phyloP scores from a whole-genome alignment of 37 sponge, comb jelly and placozoan species.

The Halichondria panicea region DNA sequence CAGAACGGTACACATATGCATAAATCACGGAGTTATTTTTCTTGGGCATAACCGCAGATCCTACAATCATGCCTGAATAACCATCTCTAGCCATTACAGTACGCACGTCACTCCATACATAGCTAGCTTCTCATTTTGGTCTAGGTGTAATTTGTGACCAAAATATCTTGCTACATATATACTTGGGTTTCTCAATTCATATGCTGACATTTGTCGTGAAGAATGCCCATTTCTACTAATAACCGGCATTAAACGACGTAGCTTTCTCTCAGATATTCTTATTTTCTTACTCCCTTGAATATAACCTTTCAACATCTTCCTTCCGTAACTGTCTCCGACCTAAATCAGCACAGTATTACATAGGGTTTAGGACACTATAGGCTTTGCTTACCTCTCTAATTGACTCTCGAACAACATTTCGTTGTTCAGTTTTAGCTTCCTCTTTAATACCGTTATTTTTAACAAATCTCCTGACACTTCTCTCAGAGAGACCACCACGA shows the following conservation, averaged over 20 bases:
- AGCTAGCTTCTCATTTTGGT: slow-evolving; percentile 26
- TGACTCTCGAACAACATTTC: not conserved
- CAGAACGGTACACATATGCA: slow-evolving; percentile 9
- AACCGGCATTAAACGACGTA: slow-evolving; percentile 2
- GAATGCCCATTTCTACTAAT: not conserved
- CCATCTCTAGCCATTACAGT: slow-evolving; percentile 13
- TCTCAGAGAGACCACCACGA: slow-evolving; percentile 3
- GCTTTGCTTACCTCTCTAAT: not conserved
- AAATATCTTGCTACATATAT: not conserved
- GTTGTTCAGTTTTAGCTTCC: not conserved
- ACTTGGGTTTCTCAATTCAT: not conserved
- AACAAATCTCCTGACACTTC: slow-evolving; percentile 15
- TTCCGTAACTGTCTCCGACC: slow-evolving; percentile 22
- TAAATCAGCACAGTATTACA: not conserved
- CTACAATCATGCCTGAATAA: slow-evolving; percentile 15
- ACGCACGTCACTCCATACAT: slow-evolving; percentile 34
- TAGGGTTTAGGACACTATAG: not conserved
- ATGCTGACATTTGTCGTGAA: not conserved
- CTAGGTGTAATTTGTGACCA: slow-evolving; percentile 23
- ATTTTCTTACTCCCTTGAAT: not conserved
- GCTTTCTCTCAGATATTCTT: not conserved
- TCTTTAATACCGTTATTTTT: not conserved
- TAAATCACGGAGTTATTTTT: slow-evolving; percentile 34
- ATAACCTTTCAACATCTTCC: slow-evolving; percentile 31
- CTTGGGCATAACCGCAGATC: slow-evolving; percentile 16